Conservation (phyloP, 2,113 vertebrate genomes). For the Turdus rufiventris region DNA sequence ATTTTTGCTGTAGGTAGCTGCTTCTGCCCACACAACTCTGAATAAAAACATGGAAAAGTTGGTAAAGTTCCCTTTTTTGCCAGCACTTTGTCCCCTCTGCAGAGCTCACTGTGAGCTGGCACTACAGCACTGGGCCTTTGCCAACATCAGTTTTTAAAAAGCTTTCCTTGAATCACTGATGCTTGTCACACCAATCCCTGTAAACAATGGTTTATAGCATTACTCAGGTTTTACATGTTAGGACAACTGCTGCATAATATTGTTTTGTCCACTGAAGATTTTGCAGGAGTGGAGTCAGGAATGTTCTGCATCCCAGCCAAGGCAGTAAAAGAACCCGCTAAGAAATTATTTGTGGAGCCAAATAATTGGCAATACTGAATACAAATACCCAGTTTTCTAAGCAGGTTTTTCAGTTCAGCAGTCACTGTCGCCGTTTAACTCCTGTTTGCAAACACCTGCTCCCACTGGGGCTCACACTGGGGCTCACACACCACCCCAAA, state of each 20-base stretch:
- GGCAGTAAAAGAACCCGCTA: not conserved
- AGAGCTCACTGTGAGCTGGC: not conserved
- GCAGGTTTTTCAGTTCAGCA: not conserved
- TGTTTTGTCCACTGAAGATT: not conserved
- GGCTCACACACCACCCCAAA: not conserved
- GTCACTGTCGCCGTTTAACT: not conserved
- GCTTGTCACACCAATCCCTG: not conserved
- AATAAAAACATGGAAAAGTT: not conserved
- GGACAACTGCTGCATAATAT: not conserved
- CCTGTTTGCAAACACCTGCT: not conserved
- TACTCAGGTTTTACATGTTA: not conserved
- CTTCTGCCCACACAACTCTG: not conserved
- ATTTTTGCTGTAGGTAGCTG: not conserved
- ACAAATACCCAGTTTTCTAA: not conserved
- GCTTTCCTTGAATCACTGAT: not conserved
- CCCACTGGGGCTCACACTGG: not conserved
- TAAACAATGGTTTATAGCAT: not conserved
- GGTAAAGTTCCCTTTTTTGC: not conserved
- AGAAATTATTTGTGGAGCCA: not conserved
- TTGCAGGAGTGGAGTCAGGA: not conserved
- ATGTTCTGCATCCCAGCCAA: not conserved
- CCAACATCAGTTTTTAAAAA: not conserved
- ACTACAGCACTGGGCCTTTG: not conserved
- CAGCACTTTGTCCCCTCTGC: not conserved
- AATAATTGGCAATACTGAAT: not conserved